A percentile compares a stretch with the other conserved stretches of the same genome.
These are phyloP conservation scores for Aspidiotus destructor DNA, from an alignment of 2,888 invertebrate genomes.

Conservation along the genomic window DNA sequence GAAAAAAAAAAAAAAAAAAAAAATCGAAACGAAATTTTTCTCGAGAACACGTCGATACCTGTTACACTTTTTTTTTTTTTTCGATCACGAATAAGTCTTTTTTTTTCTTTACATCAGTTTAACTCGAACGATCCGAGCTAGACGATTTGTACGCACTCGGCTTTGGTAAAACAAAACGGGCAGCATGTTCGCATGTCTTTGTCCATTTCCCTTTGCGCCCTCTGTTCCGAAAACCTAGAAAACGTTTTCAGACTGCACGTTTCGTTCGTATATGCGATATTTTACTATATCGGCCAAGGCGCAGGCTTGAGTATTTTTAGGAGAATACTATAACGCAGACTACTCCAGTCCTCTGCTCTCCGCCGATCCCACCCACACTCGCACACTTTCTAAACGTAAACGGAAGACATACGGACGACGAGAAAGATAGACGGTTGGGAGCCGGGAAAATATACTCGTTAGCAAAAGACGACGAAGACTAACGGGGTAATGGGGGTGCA, in stretches of 20 bases:
- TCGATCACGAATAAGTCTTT: constrained; percentile 19
- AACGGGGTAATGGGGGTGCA: not conserved
- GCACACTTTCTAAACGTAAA: constrained; percentile 19
- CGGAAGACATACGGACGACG: constrained; percentile 33
- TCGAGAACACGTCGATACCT: constrained; percentile 10
- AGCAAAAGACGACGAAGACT: not conserved
- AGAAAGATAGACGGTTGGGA: constrained; percentile 30
- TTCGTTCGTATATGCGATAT: constrained; percentile 16
- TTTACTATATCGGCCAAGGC: constrained; percentile 24
- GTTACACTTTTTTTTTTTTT: constrained; percentile 22
- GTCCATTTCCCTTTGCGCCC: constrained; percentile 2
- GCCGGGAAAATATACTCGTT: constrained; percentile 29
- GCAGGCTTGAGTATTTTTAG: constrained; percentile 28
- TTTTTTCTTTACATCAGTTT: constrained; percentile 21
- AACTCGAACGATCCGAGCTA: constrained; percentile 23
- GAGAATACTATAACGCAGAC: constrained; percentile 23
- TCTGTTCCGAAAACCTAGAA: constrained; percentile 20
- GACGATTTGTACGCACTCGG: constrained; percentile 32
- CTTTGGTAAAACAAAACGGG: constrained; percentile 31
- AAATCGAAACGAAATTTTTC: no score
- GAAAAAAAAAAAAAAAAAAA: no score
- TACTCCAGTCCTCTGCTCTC: not conserved
- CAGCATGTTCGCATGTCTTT: constrained; percentile 25
- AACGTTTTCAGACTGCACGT: constrained; percentile 29
- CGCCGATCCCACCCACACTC: not conserved